These are phyloP conservation scores for Eutrigla gurnardus DNA, from an alignment of 2,797 vertebrate species.

Conservation along the genomic window DNA sequence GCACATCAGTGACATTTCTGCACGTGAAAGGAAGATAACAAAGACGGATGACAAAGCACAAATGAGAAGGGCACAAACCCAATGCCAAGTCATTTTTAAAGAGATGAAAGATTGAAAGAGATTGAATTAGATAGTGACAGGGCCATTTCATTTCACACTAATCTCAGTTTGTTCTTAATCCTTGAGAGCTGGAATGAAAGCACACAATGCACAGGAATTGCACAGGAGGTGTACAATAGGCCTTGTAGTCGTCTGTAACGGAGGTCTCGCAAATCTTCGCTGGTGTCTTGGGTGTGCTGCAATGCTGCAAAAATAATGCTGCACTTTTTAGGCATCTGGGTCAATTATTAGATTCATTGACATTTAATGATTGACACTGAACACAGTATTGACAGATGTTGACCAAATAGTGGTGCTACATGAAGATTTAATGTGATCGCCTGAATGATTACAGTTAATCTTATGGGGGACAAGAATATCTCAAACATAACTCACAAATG, in stretches of 20 bases:
- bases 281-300: neutral
- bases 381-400: neutral
- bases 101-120: conserved; percentile 27
- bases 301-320: neutral
- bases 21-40: neutral
- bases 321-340: neutral
- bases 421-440: neutral
- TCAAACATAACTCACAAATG: neutral
- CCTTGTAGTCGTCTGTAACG: conserved; percentile 9
- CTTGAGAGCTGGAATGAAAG: conserved; percentile 26
- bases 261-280: conserved; percentile 10
- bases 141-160: conserved; percentile 26
- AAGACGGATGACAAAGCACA: conserved; percentile 17
- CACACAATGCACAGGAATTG: conserved; percentile 9
- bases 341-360: neutral
- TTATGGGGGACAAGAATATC: neutral
- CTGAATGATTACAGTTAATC: neutral
- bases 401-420: neutral
- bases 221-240: conserved; percentile 10
- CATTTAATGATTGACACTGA: neutral
- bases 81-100: conserved; percentile 11
- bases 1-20: neutral
- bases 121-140: conserved; percentile 25
- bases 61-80: neutral
- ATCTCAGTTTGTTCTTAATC: conserved; percentile 10